Evolutionary conservation across 2,888 invertebrate genomes (phyloP).

Genomic region (Eilema griseolum): DNA sequence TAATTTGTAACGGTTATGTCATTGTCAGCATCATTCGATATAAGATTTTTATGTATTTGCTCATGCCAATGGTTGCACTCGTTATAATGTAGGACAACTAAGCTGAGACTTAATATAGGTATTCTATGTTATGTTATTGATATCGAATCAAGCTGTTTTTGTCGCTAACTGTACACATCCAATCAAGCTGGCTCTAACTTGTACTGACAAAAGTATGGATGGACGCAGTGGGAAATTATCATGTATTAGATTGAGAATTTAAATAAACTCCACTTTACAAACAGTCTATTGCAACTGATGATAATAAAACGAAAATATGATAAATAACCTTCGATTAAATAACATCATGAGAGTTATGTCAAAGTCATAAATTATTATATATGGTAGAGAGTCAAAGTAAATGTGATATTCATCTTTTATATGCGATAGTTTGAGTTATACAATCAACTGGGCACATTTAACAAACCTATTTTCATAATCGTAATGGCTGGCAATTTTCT

Average conservation of each 20-base stretch:
- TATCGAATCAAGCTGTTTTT: too few relatives aligned
- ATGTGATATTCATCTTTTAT: not conserved
- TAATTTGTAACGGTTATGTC: slow-evolving; percentile 13
- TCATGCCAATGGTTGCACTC: not conserved
- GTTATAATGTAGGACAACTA: not conserved
- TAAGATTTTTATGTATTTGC: not conserved
- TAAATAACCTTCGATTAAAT: not conserved
- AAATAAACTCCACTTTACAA: not conserved
- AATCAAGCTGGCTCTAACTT: not conserved
- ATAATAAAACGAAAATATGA: not conserved
- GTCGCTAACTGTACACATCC: too few relatives aligned
- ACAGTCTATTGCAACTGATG: not conserved
- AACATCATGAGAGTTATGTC: not conserved
- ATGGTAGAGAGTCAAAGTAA: not conserved
- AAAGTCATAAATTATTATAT: too few relatives aligned
- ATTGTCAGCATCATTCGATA: slow-evolving; percentile 43
- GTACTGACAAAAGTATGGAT: not conserved
- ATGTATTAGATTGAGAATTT: too few relatives aligned
- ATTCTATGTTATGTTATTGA: too few relatives aligned
- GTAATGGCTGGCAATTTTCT: not conserved
- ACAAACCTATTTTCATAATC: not conserved
- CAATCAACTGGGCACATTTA: too few relatives aligned
- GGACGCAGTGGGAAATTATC: not conserved
- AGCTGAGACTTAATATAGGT: too few relatives aligned
- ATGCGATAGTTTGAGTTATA: not conserved